Percentiles rank a stretch among this genome's conserved stretches.
Evolutionary conservation across 2,113 vertebrate species (phyloP).

Genomic region (Centropus unirufus): DNA sequence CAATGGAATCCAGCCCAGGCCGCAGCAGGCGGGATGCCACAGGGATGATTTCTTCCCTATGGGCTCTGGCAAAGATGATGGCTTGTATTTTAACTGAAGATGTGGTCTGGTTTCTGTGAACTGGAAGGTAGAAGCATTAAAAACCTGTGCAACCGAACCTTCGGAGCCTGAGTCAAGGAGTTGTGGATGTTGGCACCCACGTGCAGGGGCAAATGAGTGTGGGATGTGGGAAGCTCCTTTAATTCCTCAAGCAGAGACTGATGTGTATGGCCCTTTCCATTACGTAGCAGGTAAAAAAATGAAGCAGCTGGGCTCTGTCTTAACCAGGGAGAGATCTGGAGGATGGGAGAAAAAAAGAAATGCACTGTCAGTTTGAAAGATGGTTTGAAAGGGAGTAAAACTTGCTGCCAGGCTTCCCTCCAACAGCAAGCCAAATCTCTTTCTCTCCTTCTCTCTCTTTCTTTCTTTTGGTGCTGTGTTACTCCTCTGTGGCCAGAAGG

Average conservation of each 20-base stretch:
- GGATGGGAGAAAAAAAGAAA: background rate
- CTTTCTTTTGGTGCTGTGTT: background rate
- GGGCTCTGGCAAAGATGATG: background rate
- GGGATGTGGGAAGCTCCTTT: background rate
- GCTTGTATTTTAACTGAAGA: background rate
- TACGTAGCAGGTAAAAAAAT: background rate
- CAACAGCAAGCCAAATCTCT: background rate
- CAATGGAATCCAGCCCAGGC: background rate
- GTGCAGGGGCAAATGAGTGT: background rate
- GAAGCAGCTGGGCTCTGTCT: background rate
- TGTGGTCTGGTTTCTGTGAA: background rate
- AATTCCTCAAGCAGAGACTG: background rate
- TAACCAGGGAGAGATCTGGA: background rate
- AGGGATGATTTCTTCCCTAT: background rate
- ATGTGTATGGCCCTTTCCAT: background rate
- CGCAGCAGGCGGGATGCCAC: background rate
- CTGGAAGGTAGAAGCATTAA: background rate
- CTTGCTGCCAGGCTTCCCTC: background rate
- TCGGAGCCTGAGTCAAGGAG: background rate
- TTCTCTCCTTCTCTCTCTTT: background rate
- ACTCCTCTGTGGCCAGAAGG: background rate
- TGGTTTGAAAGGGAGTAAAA: background rate
- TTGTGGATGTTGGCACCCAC: accelerated
- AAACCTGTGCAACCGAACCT: background rate
- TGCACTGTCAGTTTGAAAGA: background rate